Conservation (phyloP, 1,140 invertebrate species). For the Steinernema feltiae region DNA sequence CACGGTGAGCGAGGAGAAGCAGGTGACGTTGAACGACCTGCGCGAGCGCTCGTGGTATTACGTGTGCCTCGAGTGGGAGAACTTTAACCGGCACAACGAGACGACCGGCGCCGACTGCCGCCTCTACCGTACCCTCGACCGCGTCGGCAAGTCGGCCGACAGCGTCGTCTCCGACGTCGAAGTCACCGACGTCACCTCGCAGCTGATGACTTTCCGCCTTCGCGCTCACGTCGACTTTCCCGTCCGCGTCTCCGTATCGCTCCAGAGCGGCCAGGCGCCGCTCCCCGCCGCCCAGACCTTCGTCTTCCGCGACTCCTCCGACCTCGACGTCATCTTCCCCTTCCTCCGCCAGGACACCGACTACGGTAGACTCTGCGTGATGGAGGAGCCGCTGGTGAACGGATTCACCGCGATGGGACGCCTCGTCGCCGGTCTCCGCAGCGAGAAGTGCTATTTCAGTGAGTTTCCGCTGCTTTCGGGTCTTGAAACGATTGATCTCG, state of each 20-base stretch:
- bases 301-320: conserved; percentile 14
- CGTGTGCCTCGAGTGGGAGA: conserved; percentile 32
- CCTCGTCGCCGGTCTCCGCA: conserved; percentile 7
- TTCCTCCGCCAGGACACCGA: conserved; percentile 14
- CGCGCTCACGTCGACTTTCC: conserved; percentile 21
- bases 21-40: conserved; percentile 17
- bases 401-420: conserved; percentile 24
- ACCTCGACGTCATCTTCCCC: conserved; percentile 22
- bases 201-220: conserved; percentile 17
- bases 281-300: conserved; percentile 22
- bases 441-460: conserved; percentile 25
- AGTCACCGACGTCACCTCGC: background rate
- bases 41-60: conserved; percentile 26
- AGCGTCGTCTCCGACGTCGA: conserved; percentile 10
- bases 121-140: conserved; percentile 24
- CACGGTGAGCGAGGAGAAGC: conserved; percentile 25
- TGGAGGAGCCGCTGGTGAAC: conserved; percentile 24
- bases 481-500: background rate
- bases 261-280: conserved; percentile 20
- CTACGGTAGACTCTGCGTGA: conserved; percentile 24
- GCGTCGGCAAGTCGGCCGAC: conserved; percentile 18
- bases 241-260: conserved; percentile 15
- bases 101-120: conserved; percentile 26
- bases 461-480: conserved; percentile 1
- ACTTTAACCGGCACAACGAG: conserved; percentile 28